Evolutionary conservation across 2,888 invertebrate species (phyloP).

Genomic region (Chaitophorus viminalis): DNA sequence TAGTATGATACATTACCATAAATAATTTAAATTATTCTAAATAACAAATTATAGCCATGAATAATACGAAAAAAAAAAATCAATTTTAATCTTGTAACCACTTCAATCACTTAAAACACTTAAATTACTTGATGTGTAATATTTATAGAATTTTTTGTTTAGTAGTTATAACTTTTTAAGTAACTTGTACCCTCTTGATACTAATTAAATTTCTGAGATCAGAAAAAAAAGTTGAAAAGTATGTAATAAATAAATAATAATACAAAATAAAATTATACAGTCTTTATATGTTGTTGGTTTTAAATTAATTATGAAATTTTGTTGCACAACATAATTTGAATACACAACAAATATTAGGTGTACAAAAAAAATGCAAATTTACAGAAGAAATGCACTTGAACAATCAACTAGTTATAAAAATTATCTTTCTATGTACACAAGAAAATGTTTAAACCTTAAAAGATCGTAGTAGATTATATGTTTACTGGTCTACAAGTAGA

Average conservation of each 20-base stretch:
- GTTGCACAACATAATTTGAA: background rate
- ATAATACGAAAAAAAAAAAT: no score
- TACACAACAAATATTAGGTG: background rate
- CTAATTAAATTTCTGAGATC: background rate
- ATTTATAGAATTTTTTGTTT: background rate
- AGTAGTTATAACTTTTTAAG: background rate
- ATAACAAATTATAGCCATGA: background rate
- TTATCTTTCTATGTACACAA: background rate
- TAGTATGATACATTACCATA: no score
- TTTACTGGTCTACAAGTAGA: constrained; percentile 55
- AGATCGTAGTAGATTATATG: constrained; percentile 2
- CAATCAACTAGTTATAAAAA: background rate
- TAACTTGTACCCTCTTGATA: background rate
- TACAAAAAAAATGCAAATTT: background rate
- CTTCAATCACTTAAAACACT: background rate
- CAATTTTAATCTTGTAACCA: no score
- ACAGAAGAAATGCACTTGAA: background rate
- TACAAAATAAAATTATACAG: background rate
- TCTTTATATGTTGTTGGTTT: background rate
- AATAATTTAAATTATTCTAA: no score
- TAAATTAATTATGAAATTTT: background rate
- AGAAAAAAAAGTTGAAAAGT: background rate
- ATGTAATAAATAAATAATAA: background rate
- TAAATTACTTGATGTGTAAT: background rate
- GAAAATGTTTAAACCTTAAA: background rate